Base-by-base conservation (phyloP, 2,888 invertebrate species). In the Calliphora vomitoria region DNA sequence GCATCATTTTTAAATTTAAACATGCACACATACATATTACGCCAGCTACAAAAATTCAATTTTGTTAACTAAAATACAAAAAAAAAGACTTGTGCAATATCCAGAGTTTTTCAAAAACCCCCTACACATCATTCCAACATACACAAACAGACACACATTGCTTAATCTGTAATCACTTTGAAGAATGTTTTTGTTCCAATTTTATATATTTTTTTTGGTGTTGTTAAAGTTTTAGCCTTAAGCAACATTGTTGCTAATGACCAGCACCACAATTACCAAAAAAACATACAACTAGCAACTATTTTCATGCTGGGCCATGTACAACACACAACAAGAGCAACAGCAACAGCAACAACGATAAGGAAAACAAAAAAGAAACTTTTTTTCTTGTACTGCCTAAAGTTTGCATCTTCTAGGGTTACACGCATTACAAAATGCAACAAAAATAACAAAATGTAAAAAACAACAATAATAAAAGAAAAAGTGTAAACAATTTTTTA, bases 211-310 rank as follows among this genome's bases (percentile, higher is more conserved):
- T 66, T 55, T 66, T 20, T 66, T 69, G 78, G 66, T 81, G 72
- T 74, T 79, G 74, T 82, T 82, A 83, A 83, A 83, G 78, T 83
- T 87, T 85, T 69, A 58, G 74, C 87, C 85, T 55, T 79, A 78
- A 79, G 85, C 87, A 87, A 85, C 82, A 85, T 82, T 87, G 87
- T 87, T 87, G 85, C 87, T 87, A 87, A 87, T 87, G 87, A 87
- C 87, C 85, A 87, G 85, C 87, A 85, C 85, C 87, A 82, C 85
- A 87, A 85, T 82, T 85, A 85, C 79, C 74, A 44, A 62, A 68
- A 62, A 62, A 79, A n/a, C n/a, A 76, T 68, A 71, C 78, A 83
- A 66, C 71, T 78, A 44, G 11, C 53, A 78, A 78, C 62, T 78
- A 78, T 83, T 83, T 47, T 25, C 62, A 75, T 81, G 69, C 69